Base-by-base conservation (phyloP, 2,797 vertebrate species). In the Ibycter americanus region DNA sequence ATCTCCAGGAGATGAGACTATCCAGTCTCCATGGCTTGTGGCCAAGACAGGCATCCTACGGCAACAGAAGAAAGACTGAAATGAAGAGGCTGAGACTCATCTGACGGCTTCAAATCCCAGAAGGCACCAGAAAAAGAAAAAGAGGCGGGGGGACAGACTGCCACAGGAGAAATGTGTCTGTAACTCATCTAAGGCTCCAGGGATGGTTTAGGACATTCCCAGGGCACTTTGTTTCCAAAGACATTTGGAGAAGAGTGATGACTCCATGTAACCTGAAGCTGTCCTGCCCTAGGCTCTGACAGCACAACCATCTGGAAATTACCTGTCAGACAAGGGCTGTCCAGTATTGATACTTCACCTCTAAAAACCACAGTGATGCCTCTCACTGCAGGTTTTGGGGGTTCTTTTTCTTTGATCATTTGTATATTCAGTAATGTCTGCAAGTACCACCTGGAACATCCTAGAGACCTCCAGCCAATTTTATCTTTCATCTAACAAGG, bases 81-180 rank as follows among this genome's bases (percentile, higher is more conserved):
- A 84, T 61, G 11, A 77, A 66, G 46, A 73, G 14, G 5, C 13
- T 67, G 65, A 77, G 38, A n/a, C 15, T 42, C 32, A 54, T 70
- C 34, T 16, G 7, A 83, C 13, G 89, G 34, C 8, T 58, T 71
- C 61, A 63, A 71, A 74, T 54, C 12, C 11, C 16, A 63, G 47
- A 15, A 73, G 47, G 4, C 15, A 52, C 15, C 40, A 54, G 46
- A 27, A 56, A 73, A 78, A 56, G 4, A 12, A 7, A 1, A 1
- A 11, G 16, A 3, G 26, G 14, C 2, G 12, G 3, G 5, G 26
- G 10, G 58, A 15, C 25, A 74, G 3, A 47, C 5, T 11, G 6
- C 6, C 17, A 15, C 40, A 49, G 38, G 13, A 84, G 32, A 73
- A 63, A 36, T 4, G 4, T 3, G 7, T 21, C 46, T 86, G 34